Base-by-base conservation (phyloP, 2,888 invertebrate species). In the Cheiracanthium punctorium region DNA sequence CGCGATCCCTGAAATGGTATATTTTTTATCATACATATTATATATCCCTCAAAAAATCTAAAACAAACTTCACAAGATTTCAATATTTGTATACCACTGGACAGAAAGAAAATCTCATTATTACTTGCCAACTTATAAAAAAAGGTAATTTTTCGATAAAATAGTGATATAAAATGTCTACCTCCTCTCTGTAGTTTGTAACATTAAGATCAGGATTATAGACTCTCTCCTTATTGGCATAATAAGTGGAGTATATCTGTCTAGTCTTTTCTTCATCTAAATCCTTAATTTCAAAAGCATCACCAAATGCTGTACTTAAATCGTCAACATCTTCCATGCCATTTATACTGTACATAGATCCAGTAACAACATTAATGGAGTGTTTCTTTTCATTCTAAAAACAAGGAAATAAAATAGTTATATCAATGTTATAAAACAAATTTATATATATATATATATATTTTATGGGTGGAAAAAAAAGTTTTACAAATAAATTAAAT, bases 241-340 rank as follows among this genome's bases (percentile, higher is more conserved):
- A 82, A 41, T 82, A 88, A 10, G 79, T 80, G 0, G 33, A 14
- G 58, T 88, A 88, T 17, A 84, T 71, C n/a, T 74, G 32, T 14
- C 33, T 37, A 32, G 52, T 65, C 30, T 12, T 32, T 65, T 84
- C 82, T n/a, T 30, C n/a, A 2, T 72, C 20, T 14, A 87, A 76
- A 0, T 87, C 87, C 29, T 69, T 64, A 20, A 82, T 1, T 14
- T 12, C 58, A 28, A 69, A 28, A 4, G 32, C 1, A 72, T 64
- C 33, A 17, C 41, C 82, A 20, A 14, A n/a, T 5, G 48, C 29
- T 5, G 77, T 64, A 64, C 69, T 80, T 1, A 32, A 7, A n/a
- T 80, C 77, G 0, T 88, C 88, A 28, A 85, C 73, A 72, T 84
- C 80, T 29, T 85, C 72, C 29, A 88, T 43, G 14, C 74, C 70